These are phyloP conservation scores for Resseliella maxima DNA, from an alignment of 2,888 invertebrate genomes.

Conservation along the genomic window DNA sequence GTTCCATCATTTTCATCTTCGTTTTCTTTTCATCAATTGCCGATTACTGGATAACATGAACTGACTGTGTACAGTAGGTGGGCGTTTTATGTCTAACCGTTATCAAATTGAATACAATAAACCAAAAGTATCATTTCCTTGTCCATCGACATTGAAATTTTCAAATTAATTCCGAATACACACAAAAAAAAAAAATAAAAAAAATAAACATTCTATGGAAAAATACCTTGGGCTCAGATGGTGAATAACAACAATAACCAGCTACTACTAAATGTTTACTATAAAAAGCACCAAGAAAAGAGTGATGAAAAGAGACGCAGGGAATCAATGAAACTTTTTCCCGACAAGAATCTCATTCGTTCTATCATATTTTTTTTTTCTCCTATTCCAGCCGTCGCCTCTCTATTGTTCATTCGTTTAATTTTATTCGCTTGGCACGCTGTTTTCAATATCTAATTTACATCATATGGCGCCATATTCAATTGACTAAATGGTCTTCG, in stretches of 20 bases:
- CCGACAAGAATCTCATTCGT: neutral
- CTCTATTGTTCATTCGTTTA: too few relatives aligned
- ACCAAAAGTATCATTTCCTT: neutral
- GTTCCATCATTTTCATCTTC: too few relatives aligned
- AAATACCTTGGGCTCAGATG: slow-evolving; percentile 23
- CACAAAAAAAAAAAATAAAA: too few relatives aligned
- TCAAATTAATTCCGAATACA: slow-evolving; percentile 5
- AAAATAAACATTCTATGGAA: neutral
- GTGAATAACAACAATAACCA: neutral
- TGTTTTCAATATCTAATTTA: neutral
- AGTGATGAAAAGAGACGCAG: too few relatives aligned
- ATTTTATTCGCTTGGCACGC: neutral
- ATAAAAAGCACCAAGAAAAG: too few relatives aligned
- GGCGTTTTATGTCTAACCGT: slow-evolving; percentile 38
- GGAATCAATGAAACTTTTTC: neutral
- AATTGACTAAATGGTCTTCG: slow-evolving; percentile 10
- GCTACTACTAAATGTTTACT: too few relatives aligned
- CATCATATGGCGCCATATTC: slow-evolving; percentile 39
- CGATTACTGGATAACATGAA: neutral
- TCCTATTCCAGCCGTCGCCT: too few relatives aligned
- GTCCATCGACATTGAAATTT: neutral
- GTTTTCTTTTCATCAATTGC: neutral
- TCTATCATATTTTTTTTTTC: neutral
- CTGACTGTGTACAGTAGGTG: neutral
- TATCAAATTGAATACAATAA: slow-evolving; percentile 16